Base-by-base conservation (phyloP, 2,888 invertebrate species). In the Apodemia mormo region DNA sequence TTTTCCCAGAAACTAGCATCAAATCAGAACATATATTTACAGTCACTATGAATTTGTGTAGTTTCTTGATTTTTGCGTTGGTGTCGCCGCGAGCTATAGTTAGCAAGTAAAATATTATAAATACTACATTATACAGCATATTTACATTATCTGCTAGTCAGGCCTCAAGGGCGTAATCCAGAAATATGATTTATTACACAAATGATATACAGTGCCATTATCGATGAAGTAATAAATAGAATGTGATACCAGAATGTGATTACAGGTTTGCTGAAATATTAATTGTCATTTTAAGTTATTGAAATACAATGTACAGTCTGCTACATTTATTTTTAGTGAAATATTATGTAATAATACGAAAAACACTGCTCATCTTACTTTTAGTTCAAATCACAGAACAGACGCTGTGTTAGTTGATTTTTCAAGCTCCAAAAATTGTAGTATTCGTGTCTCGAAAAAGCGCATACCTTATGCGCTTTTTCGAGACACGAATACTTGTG, bases 121-220 rank as follows among this genome's bases (percentile, higher is more conserved):
- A 61, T 61, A 61, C 58, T 58, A 30, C 30, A 61, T 61, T 61
- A 61, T 61, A 14, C 58, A 61, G 58, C 29, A 5, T 61, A 61
- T 61, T 61, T 61, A 61, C 58, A 61, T 61, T 61, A 61, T 61
- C 58, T 61, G 58, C 58, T 61, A 30, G 58, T 61, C 58, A 61
- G 58, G 58, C 58, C 58, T 61, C 58, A 61, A 61, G 58, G 58
- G 58, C 58, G 33, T 61, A 61, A 71, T 68, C 71, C 68, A 33
- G 70, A 33, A 37, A 69, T 73, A 74, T 74, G 74, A 74, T 74
- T 74, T 74, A 74, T 69, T 40, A 29, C 7, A 66, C n/a, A 66
- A 73, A 70, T 71, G 73, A 74, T 74, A 71, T 69, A 40, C 67
- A 68, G 69, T 69, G 74, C 73, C 74, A 74, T 73, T 74, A 74